Conservation (phyloP, 2,113 vertebrate species). For the Zosterops japonicus region DNA sequence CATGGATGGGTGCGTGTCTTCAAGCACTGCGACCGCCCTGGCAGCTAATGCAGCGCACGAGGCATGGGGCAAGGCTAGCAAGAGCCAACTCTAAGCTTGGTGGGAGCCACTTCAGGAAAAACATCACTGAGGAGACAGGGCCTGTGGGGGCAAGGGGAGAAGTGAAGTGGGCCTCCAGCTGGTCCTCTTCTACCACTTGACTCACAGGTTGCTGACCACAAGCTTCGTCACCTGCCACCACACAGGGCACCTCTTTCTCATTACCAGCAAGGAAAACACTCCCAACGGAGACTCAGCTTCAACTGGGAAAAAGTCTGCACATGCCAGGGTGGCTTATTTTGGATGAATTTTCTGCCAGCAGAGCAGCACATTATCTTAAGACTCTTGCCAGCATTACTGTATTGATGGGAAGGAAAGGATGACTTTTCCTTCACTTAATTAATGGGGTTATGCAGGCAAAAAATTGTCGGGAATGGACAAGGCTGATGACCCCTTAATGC, state of each 20-base stretch:
- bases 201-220: neutral
- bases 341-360: neutral
- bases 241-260: neutral
- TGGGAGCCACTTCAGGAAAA: neutral
- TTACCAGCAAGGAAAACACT: neutral
- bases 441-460: conserved; percentile 1
- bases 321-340: neutral
- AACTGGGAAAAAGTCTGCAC: neutral
- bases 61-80: neutral
- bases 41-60: neutral
- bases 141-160: neutral
- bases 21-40: neutral
- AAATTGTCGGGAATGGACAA: neutral
- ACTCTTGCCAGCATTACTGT: neutral
- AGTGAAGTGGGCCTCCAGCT: neutral
- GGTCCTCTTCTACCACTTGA: neutral
- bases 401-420: neutral
- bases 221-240: neutral
- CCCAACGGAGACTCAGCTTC: neutral
- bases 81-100: neutral
- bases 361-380: neutral
- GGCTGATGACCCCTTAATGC: conserved; percentile 11
- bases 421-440: conserved; percentile 20
- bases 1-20: conserved; percentile 15
- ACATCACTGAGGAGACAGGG: neutral